Evolutionary conservation across 2,888 invertebrate genomes (phyloP).

Genomic region (Trachelus iudaicus): DNA sequence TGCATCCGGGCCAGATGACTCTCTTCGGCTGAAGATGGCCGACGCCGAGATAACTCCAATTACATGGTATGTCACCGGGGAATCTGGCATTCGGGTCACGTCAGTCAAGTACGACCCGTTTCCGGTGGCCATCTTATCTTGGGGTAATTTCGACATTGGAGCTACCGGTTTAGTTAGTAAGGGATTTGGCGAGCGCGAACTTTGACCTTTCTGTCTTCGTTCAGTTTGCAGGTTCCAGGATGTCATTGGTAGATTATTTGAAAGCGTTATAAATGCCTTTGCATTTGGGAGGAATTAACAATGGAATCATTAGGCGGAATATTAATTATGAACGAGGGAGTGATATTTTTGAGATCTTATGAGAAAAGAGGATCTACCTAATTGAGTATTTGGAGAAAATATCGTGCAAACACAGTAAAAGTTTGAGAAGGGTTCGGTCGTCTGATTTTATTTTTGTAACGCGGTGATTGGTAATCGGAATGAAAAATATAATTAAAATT

Average conservation of each 20-base stretch:
- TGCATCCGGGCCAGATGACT: constrained; percentile 1
- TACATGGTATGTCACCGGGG: constrained; percentile 46
- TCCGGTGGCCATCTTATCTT: constrained; percentile 27
- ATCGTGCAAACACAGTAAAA: neutral
- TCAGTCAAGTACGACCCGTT: constrained; percentile 43
- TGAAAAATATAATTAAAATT: constrained; percentile 1
- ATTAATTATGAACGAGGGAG: neutral
- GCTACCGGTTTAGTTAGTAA: neutral
- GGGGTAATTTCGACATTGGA: constrained; percentile 26
- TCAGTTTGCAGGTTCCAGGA: neutral
- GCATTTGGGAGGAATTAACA: neutral
- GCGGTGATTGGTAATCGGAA: neutral
- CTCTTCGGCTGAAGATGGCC: constrained; percentile 39
- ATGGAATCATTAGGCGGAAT: neutral
- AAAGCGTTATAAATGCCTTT: neutral
- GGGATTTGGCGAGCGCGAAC: neutral
- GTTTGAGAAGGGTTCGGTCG: neutral
- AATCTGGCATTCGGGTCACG: constrained; percentile 46
- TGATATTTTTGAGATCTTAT: neutral
- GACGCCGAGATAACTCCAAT: constrained; percentile 47
- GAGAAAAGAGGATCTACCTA: neutral
- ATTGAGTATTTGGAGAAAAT: neutral
- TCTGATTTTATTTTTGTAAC: neutral
- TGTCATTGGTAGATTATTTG: neutral
- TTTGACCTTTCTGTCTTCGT: neutral